Evolutionary conservation across 2,888 invertebrate species (phyloP), one percentile per base, ranked within the genome.

Genomic region (Dichetophora obliterata): DNA sequence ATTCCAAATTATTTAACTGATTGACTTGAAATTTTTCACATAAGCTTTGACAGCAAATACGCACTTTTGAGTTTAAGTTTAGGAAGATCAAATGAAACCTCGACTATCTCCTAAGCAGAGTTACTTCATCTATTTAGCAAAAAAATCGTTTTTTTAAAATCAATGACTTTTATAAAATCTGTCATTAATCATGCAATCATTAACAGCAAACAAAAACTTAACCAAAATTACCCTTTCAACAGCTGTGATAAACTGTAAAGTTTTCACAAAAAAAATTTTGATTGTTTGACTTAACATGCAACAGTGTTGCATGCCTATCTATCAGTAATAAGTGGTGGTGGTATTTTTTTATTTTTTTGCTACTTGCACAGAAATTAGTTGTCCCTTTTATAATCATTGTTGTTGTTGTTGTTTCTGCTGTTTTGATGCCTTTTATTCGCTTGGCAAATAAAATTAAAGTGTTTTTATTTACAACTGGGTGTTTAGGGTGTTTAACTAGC

Each of bases 101-200:
- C n/a, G n/a, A n/a, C n/a, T n/a, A n/a, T n/a, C n/a, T n/a, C n/a
- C n/a, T n/a, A n/a, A n/a, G n/a, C n/a, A n/a, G n/a, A n/a, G n/a
- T n/a, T n/a, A n/a, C 37, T 6, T 4, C 37, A 37, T 37, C 37
- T 37, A 4, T 37, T 37, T 5, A 37, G 37, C n/a, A 37, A 5
- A 8, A 4, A 37, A 37, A 37, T 37, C 37, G 37, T 37, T 37
- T 37, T 37, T 31, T 5, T 31, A 31, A 31, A 37, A 37, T n/a
- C n/a, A n/a, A n/a, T n/a, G n/a, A 37, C 37, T 37, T 37, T 4
- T 4, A 8, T 1, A 37, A 8, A 37, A 37, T 9, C 34, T 11
- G 5, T 31, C 71, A 71, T 71, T 31, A 59, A 71, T 71, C 71
- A 71, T 57, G 59, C 24, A 22, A 71, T 59, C 59, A 37, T 71